Base-by-base conservation (phyloP, 2,888 invertebrate species). In the Leucophora obtusa region DNA sequence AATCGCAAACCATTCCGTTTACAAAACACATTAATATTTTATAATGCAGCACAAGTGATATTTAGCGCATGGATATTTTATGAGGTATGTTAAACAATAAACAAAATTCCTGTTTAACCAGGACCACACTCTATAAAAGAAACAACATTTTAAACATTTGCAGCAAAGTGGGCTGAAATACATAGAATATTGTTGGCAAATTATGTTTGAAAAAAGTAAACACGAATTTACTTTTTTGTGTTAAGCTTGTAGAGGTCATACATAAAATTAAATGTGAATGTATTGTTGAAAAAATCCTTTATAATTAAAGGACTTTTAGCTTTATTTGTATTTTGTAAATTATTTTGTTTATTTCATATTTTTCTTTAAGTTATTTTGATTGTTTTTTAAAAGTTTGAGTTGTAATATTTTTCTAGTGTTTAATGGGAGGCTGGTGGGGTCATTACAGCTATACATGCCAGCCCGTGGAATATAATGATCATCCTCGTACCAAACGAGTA, bases 41-140 rank as follows among this genome's bases (percentile, higher is more conserved):
- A 96, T 91, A 97, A 97, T 92, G 93, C 97, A 88, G 91, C 94
- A 88, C 98, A 98, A 96, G 96, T 97, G 86, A 86, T 96, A 86
- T 95, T 98, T 91, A 97, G 97, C 87, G 92, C 94, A 85, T 97
- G 96, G 95, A 92, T 97, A 85, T 97, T 97, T 91, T 95, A 95
- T 91, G 96, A 97, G 95, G 97, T 97, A 93, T 93, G 92, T 90
- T 69, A n/a, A 17, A 28, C 43, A 43, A 28, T 3, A n/a, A 47
- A 14, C 2, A n/a, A n/a, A 47, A 47, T 0, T 47, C 43, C 43
- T 47, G 43, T 4, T 5, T n/a, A 10, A 24, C 8, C 2, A 10
- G 9, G 33, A 15, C n/a, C 21, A 18, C 8, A 43, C 21, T n/a
- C 38, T 14, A 21, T 43, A 14, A 43, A 21, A 53, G 10, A 69